Evolutionary conservation across 2,888 invertebrate genomes (phyloP), one percentile per base, ranked within the genome.

Genomic region (Meiosimyza decipiens): DNA sequence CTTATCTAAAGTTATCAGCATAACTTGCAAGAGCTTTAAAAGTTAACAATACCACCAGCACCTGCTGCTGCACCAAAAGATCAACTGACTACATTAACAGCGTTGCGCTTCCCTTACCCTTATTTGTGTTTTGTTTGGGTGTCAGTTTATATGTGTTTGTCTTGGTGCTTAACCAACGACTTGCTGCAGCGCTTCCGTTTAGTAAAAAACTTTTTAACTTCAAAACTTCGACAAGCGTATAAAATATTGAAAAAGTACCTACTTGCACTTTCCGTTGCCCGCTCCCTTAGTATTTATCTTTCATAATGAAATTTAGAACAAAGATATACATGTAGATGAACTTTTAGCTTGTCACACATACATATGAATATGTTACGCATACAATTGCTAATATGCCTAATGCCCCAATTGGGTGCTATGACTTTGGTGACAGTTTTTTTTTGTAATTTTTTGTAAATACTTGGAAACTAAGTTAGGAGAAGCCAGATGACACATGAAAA

Each of bases 251-350:
- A 60, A 9, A 40, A 40, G 40, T 40, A 40, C 28, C 28, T 28
- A 4, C 28, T 28, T 28, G 40, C 33, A 60, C 12, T 50, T 64
- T 22, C 40, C 9, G 1, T 9, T 40, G 40, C 40, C 40, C 9
- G 40, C 40, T 40, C 40, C 40, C 9, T 6, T 18, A 18, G 15
- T 28, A 49, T 55, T 67, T 57, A 67, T 67, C 67, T 67, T 57
- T 67, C 59, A 59, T 59, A 68, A 68, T 50, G 59, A 68, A 68
- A 68, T 68, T 68, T 59, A 59, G 59, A 12, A 49, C 47, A 68
- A 57, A 40, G 52, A 15, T 33, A 50, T 18, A 18, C 16, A 65
- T 15, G 40, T n/a, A 64, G 22, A 51, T 50, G 15, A 15, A 57
- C 11, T 7, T n/a, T 9, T 11, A 18, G 22, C 57, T 13, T 40